Evolutionary conservation across 2,888 invertebrate genomes (phyloP), one percentile per base, ranked within the genome.

Genomic region (Onchidella celtica): DNA sequence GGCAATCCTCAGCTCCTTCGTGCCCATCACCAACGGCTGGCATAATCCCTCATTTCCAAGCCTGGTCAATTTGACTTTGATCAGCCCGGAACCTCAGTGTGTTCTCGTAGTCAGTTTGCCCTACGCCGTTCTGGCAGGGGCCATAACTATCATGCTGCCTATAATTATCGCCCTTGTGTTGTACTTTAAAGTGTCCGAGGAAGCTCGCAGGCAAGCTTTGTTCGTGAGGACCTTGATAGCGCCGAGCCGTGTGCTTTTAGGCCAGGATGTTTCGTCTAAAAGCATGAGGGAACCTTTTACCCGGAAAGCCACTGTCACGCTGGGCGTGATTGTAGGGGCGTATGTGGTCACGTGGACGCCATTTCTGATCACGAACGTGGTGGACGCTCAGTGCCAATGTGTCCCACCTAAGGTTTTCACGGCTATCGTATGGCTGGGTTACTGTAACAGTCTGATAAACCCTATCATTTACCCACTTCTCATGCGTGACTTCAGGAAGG

Each of bases 321-420:
- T 90, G 2, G 90, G 90, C 9, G 88, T 90, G 3, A 90, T 90
- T 59, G 90, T 90, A 0, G 90, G 89, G 1, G 89, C 90, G 0
- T 90, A 89, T 72, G 89, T 90, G 24, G 87, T 89, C 3, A 89
- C 90, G 17, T 90, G 90, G 90, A 86, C 90, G 17, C 90, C 90
- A 6, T 90, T 90, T 73, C 77, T 90, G 21, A 84, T 89, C 11
- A 83, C 85, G 17, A 90, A 90, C 78, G 82, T 89, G 6, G 82
- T 84, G 11, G 88, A 90, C 36, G 87, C 88, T 0, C 77, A 86
- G 21, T 90, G 90, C 75, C 83, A 83, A 36, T 90, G 90, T 79
- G 85, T 90, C 32, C 89, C 89, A 0, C 74, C 82, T 3, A 86
- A 88, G 74, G 21, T 90, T 0, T 89, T 90, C 82, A 83, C 84